These are phyloP conservation scores for Tyto alba DNA, from an alignment of 2,113 vertebrate species.

Conservation along the genomic window DNA sequence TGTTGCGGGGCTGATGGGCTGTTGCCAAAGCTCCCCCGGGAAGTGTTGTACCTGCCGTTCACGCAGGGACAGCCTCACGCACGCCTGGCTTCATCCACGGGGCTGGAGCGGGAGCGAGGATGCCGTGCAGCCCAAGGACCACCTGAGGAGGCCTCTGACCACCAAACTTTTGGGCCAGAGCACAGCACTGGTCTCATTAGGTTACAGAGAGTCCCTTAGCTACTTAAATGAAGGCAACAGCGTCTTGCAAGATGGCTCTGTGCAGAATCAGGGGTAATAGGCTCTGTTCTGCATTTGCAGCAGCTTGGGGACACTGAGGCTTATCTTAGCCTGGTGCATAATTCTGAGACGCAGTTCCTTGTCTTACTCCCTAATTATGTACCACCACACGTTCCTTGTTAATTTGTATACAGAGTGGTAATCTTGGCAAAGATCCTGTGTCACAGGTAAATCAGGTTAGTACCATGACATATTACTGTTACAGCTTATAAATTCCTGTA, in stretches of 20 bases:
- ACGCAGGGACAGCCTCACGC: accelerated
- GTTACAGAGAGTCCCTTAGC: neutral
- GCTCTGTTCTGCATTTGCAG: neutral
- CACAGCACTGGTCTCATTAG: neutral
- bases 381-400: neutral
- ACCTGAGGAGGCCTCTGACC: neutral
- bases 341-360: neutral
- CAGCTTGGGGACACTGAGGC: neutral
- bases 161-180: neutral
- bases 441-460: neutral
- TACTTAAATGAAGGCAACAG: neutral
- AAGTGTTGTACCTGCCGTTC: neutral
- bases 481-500: neutral
- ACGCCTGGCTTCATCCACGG: neutral
- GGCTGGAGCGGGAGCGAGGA: neutral
- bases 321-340: neutral
- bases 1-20: neutral
- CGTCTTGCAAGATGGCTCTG: neutral
- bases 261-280: neutral
- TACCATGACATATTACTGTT: neutral
- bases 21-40: neutral
- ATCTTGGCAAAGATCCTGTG: neutral
- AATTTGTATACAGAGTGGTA: neutral
- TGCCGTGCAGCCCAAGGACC: accelerated
- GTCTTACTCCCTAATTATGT: neutral